A percentile compares a stretch with the other conserved stretches of the same genome.
Conservation (phyloP, 2,797 vertebrate species). For the Scyliorhinus canicula region DNA sequence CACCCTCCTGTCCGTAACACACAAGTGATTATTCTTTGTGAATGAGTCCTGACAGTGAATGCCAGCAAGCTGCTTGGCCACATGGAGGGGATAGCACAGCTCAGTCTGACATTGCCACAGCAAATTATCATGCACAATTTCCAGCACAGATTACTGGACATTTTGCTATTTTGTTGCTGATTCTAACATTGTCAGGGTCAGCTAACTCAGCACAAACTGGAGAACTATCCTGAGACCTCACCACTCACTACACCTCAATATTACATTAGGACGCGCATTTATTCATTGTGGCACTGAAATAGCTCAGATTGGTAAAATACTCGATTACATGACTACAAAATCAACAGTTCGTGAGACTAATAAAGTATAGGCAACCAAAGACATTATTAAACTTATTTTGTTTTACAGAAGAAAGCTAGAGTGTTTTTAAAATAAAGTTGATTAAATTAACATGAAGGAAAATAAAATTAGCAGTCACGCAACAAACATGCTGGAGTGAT, state of each 20-base stretch:
- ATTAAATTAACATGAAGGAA: background rate
- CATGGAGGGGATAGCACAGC: background rate
- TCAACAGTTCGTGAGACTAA: background rate
- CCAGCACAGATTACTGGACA: background rate
- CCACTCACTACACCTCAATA: background rate
- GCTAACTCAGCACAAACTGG: background rate
- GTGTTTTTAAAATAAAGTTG: background rate
- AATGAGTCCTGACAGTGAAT: background rate
- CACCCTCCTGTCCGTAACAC: no score
- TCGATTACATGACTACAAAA: background rate
- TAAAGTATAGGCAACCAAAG: background rate
- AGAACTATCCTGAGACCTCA: background rate
- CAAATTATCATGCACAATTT: background rate
- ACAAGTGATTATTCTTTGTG: background rate
- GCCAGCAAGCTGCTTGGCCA: background rate
- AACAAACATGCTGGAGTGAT: slow-evolving; percentile 1
- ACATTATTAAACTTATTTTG: background rate
- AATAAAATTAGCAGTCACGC: background rate
- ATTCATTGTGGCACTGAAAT: background rate
- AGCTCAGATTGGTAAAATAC: background rate
- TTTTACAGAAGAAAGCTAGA: background rate
- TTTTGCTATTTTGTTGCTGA: background rate
- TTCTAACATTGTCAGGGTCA: background rate
- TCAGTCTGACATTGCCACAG: background rate
- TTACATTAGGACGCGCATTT: background rate